phyloP scores from a whole-genome alignment of 1,140 invertebrate genomes.

The Trypoxylus dichotomus region DNA sequence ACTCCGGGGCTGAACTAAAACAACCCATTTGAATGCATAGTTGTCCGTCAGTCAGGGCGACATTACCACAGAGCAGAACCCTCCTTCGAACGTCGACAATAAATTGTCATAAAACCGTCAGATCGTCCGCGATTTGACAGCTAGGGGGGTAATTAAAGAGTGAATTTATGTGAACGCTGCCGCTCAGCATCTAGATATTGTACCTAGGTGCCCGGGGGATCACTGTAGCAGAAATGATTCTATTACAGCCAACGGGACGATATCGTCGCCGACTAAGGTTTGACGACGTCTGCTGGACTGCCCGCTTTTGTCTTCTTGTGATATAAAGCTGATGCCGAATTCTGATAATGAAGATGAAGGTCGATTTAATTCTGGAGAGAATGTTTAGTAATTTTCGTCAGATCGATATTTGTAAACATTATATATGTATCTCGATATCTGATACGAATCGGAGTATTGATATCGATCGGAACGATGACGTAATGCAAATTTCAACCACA shows the following conservation, averaged over 20 bases:
- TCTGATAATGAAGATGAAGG: not conserved
- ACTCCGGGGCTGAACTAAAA: slow-evolving; percentile 54
- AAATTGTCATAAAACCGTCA: slow-evolving; percentile 73
- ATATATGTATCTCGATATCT: not conserved
- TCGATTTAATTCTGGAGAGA: not conserved
- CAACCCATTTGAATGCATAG: slow-evolving; percentile 71
- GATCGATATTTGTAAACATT: not conserved
- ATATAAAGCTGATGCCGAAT: slow-evolving; percentile 14
- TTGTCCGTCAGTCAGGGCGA: slow-evolving; percentile 67
- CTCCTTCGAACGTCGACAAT: slow-evolving; percentile 57
- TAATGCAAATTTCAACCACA: not conserved
- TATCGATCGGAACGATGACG: not conserved
- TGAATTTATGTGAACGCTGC: slow-evolving; percentile 62
- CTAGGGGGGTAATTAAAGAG: slow-evolving; percentile 67
- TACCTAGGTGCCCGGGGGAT: slow-evolving; percentile 32
- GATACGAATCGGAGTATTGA: no score
- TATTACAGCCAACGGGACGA: slow-evolving; percentile 29
- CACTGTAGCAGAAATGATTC: slow-evolving; percentile 35
- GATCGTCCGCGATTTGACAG: slow-evolving; percentile 66
- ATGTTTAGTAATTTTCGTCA: slow-evolving; percentile 13
- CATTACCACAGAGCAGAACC: slow-evolving; percentile 59
- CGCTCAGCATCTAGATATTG: slow-evolving; percentile 49
- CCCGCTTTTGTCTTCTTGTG: not conserved
- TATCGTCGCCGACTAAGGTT: not conserved
- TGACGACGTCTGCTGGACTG: slow-evolving; percentile 11